Evolutionary conservation across 2,888 invertebrate species (phyloP).

Genomic region (Hemistola chrysoprasaria): DNA sequence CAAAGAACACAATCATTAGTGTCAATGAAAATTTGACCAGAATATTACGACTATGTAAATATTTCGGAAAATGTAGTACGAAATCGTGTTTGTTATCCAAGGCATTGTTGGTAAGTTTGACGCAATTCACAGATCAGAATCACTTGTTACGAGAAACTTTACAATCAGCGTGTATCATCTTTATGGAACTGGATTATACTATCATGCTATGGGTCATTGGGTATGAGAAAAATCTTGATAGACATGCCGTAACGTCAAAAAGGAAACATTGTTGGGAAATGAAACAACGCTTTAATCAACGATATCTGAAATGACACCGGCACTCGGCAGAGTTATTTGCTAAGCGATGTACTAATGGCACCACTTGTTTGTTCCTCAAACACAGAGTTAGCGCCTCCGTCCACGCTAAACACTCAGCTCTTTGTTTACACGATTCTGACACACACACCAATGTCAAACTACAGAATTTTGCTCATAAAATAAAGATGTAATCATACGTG

Average conservation of each 20-base stretch:
- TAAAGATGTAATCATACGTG: neutral
- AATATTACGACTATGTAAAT: slow-evolving; percentile 14
- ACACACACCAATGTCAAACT: slow-evolving; percentile 35
- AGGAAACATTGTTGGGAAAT: slow-evolving; percentile 1
- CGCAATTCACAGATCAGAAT: slow-evolving; percentile 25
- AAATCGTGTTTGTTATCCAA: slow-evolving; percentile 22
- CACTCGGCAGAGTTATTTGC: slow-evolving; percentile 30
- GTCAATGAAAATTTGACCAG: slow-evolving; percentile 10
- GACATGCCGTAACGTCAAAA: slow-evolving; percentile 1
- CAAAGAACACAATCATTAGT: slow-evolving; percentile 6
- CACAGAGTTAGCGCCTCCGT: slow-evolving; percentile 53
- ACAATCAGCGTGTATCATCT: slow-evolving; percentile 21
- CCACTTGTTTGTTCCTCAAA: slow-evolving; percentile 52
- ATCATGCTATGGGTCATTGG: slow-evolving; percentile 12
- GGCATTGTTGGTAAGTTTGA: slow-evolving; percentile 23
- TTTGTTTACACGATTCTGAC: slow-evolving; percentile 29
- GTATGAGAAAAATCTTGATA: slow-evolving; percentile 21
- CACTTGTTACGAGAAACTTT: slow-evolving; percentile 13
- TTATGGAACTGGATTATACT: slow-evolving; percentile 22
- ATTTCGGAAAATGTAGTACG: slow-evolving; percentile 14
- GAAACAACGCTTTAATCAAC: slow-evolving; percentile 8
- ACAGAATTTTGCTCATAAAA: slow-evolving; percentile 16
- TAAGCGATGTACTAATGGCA: slow-evolving; percentile 37
- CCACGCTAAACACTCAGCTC: slow-evolving; percentile 51
- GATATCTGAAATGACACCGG: slow-evolving; percentile 23